Base-by-base conservation (phyloP, 1,140 invertebrate genomes). In the Leptopilina boulardi region DNA sequence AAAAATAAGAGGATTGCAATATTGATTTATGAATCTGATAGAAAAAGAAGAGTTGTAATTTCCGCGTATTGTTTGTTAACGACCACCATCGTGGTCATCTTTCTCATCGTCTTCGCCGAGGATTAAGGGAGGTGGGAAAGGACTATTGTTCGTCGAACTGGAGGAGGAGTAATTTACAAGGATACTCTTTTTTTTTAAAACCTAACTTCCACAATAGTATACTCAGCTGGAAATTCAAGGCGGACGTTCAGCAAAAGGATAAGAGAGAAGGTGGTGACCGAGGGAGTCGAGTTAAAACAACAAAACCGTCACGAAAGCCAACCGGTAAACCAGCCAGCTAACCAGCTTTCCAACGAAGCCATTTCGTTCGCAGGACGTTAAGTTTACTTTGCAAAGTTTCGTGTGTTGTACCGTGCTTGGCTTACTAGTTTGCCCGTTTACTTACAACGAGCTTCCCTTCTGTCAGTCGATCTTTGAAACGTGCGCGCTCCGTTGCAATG, bases 341-440 rank as follows among this genome's bases (percentile, higher is more conserved):
- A 85, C 85, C 84, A 84, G 82, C 76, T 82, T 84, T 80, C 78
- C 81, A 82, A 71, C 82, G 75, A 78, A 84, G 74, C 80, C 80
- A 79, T 81, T 82, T 81, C 79, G 74, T 82, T 84, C 82, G 77
- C 84, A 83, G 76, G 77, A 87, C 82, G 84, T 80, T 83, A 84
- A 89, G 87, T 90, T 90, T 89, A 89, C 88, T 89, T 89, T 87
- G 73, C 80, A 79, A 90, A 89, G 82, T 89, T 88, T 83, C 71
- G 66, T 77, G 77, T 83, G 80, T 78, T 81, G 56, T 47, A 66
- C 76, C 11, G 77, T 72, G 47, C 44, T 75, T 80, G 74, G 77
- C 51, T 74, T 76, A 30, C 74, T 74, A 70, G 71, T 70, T 66
- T 74, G 18, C 73, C 44, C 38, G 51, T 71, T 47, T 73, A 41